phyloP scores from a whole-genome alignment of 2,888 invertebrate species.

The Loripinus fragilis region DNA sequence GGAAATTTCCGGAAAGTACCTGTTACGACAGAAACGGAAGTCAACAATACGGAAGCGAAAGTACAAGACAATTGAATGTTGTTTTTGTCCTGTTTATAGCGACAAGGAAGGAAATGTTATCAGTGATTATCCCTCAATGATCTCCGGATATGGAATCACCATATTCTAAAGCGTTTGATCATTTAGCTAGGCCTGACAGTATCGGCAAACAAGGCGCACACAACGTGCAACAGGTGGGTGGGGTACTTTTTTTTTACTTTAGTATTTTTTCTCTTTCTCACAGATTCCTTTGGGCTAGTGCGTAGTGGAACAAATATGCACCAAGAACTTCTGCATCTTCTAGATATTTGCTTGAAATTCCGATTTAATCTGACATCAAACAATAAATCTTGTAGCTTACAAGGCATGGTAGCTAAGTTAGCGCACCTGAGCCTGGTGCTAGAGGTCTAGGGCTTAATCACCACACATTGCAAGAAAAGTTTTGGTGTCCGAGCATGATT shows the following conservation, averaged over 20 bases:
- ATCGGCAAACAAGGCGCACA: background rate
- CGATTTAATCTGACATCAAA: too few relatives aligned
- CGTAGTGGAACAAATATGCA: too few relatives aligned
- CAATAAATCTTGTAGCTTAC: too few relatives aligned
- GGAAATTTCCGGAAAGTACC: background rate
- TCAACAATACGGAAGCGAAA: constrained; percentile 19
- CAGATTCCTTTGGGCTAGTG: too few relatives aligned
- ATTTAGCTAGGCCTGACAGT: constrained; percentile 24
- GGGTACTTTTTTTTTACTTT: background rate
- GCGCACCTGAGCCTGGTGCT: too few relatives aligned
- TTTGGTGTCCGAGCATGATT: too few relatives aligned
- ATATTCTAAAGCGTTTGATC: constrained; percentile 51
- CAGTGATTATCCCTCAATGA: background rate
- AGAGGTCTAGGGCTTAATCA: too few relatives aligned
- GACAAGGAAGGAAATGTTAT: constrained; percentile 2
- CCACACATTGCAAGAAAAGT: too few relatives aligned
- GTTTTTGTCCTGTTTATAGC: background rate
- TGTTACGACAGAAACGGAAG: constrained; percentile 6
- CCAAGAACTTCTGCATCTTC: too few relatives aligned
- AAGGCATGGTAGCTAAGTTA: too few relatives aligned
- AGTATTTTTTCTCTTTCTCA: too few relatives aligned
- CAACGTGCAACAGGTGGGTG: background rate
- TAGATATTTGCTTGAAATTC: too few relatives aligned
- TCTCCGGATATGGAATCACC: constrained; percentile 18
- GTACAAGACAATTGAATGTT: background rate